phyloP scores from a whole-genome alignment of 2,888 invertebrate species.

The Diadegma fenestrale region DNA sequence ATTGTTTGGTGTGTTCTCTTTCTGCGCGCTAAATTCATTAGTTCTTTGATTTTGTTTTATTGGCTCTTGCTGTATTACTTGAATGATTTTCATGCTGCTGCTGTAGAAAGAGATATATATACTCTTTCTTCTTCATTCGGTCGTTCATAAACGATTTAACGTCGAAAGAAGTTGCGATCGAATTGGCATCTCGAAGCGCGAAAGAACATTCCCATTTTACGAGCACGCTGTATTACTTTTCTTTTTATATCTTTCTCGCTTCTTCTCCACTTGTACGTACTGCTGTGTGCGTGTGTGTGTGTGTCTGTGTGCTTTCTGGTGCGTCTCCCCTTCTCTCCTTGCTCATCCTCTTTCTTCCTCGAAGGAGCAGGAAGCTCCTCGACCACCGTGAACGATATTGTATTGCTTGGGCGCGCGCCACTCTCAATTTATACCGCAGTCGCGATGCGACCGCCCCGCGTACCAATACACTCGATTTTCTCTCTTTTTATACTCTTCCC shows the following conservation, averaged over 20 bases:
- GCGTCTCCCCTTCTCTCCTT: constrained; percentile 20
- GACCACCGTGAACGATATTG: constrained; percentile 66
- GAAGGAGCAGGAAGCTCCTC: constrained; percentile 21
- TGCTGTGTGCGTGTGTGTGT: background rate
- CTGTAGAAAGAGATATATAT: too few relatives aligned
- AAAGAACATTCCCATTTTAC: constrained; percentile 63
- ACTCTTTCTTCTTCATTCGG: constrained; percentile 47
- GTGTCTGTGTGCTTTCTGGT: constrained; percentile 7
- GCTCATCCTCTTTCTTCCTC: constrained; percentile 16
- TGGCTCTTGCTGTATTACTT: constrained; percentile 33
- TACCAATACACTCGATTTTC: constrained; percentile 19
- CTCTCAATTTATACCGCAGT: constrained; percentile 59
- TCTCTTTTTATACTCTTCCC: constrained; percentile 22
- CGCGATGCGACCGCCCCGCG: constrained; percentile 30
- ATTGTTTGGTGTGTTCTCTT: background rate
- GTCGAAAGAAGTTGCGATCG: constrained; percentile 61
- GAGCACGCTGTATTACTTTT: constrained; percentile 25
- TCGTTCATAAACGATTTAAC: constrained; percentile 66
- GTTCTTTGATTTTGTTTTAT: constrained; percentile 43
- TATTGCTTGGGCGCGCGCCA: constrained; percentile 48
- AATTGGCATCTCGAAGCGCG: constrained; percentile 59
- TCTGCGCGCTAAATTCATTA: background rate
- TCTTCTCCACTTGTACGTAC: background rate
- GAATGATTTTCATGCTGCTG: constrained; percentile 45
- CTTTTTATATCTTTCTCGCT: background rate